These are phyloP conservation scores for Muscicapa comitata DNA, from an alignment of 2,797 vertebrate genomes.

Conservation along the genomic window DNA sequence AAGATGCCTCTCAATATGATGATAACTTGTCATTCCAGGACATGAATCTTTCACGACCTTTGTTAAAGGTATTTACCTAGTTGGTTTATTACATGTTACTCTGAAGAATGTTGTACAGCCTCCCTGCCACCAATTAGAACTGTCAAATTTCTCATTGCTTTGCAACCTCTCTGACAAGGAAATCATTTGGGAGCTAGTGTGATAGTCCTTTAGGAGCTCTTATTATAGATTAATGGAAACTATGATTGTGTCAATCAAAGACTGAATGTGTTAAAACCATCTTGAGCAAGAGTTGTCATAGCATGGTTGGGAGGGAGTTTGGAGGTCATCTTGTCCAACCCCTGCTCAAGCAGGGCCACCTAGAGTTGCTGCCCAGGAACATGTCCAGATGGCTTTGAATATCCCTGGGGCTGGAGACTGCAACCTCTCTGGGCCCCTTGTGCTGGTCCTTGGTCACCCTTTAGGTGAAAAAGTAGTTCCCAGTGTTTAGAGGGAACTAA, in stretches of 20 bases:
- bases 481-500: neutral
- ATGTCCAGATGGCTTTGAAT: neutral
- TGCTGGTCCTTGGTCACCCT: neutral
- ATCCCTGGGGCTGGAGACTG: neutral
- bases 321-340: neutral
- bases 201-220: neutral
- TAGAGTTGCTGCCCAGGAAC: neutral
- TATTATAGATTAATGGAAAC: neutral
- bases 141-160: neutral
- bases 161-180: neutral
- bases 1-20: conserved; percentile 90
- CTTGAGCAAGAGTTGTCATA: neutral
- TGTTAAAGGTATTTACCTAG: conserved; percentile 87
- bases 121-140: neutral
- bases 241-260: neutral
- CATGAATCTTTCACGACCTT: conserved; percentile 95
- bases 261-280: neutral
- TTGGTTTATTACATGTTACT: neutral
- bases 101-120: neutral
- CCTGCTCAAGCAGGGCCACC: neutral
- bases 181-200: neutral
- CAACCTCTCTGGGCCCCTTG: neutral
- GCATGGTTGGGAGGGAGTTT: neutral
- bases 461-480: neutral
- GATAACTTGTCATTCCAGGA: conserved; percentile 88